Base-by-base conservation (phyloP, 2,888 invertebrate genomes). In the Tenthredo notha region DNA sequence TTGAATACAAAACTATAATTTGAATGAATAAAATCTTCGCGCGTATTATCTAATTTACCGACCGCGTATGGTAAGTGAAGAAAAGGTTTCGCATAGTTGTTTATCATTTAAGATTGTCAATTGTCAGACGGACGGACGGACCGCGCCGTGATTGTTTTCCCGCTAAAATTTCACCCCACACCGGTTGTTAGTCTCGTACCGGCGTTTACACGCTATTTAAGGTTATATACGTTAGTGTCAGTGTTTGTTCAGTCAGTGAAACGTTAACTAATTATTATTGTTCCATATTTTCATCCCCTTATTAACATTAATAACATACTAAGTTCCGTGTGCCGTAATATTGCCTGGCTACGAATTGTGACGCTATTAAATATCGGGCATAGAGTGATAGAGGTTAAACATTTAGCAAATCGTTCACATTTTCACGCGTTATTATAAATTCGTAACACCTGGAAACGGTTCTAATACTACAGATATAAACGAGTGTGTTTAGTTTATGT, bases 51-150 rank as follows among this genome's bases (percentile, higher is more conserved):
- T 70, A 29, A 37, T 70, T 70, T 70, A 70, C 70, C 70, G 70
- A 70, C 70, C 33, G 37, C 37, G 67, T 33, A 67, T 33, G 67
- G 67, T 67, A 67, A 67, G 67, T 67, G 12, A 9, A 67, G 29
- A 9, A 37, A 70, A 29, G 6, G n/a, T 54, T n/a, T n/a, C 54
- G 54, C 54, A 54, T 29, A 70, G 70, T 70, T 15, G 70, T 29
- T 29, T 29, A 15, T 70, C 70, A 33, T 25, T 33, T 29, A 54
- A 54, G 54, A 54, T 54, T n/a, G 54, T 7, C 54, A n/a, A 54
- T 54, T 54, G 54, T 54, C n/a, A n/a, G n/a, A n/a, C 54, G 54
- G 54, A 7, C 54, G n/a, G 0, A 37, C 7, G n/a, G n/a, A 18
- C 54, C 2, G n/a, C n/a, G 54, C 54, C 54, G 54, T 54, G 54